Evolutionary conservation across 2,797 vertebrate genomes (phyloP).

Genomic region (Sebastolobus altivelis): DNA sequence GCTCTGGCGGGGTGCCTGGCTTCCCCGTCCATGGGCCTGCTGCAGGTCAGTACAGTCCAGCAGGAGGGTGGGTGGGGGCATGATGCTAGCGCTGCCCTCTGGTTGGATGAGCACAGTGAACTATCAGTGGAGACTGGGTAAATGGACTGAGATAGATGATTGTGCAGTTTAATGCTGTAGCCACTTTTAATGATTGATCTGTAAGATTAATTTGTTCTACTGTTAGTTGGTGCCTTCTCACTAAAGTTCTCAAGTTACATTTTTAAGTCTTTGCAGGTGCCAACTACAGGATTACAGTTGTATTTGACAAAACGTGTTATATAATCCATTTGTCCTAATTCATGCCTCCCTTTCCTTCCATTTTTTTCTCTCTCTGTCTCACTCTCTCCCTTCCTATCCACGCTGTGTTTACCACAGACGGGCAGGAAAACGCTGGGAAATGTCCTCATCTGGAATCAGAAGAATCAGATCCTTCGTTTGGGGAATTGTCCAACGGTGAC

Average conservation of each 20-base stretch:
- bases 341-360: conserved; percentile 28
- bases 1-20: conserved; percentile 83
- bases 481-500: conserved; percentile 93
- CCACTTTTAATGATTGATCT: conserved; percentile 21
- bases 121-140: conserved; percentile 54
- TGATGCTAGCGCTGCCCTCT: conserved; percentile 51
- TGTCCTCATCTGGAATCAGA: conserved; percentile 98
- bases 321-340: conserved; percentile 53
- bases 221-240: conserved; percentile 26
- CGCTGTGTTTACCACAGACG: conserved; percentile 85
- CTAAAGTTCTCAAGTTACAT: background rate
- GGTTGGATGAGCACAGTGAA: conserved; percentile 58
- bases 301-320: conserved; percentile 4
- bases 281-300: conserved; percentile 43
- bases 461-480: conserved; percentile 94
- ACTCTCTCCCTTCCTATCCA: conserved; percentile 24
- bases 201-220: conserved; percentile 8
- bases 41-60: conserved; percentile 87
- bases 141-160: conserved; percentile 52
- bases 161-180: conserved; percentile 42
- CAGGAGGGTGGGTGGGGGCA: conserved; percentile 71
- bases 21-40: conserved; percentile 84
- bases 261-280: conserved; percentile 50
- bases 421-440: conserved; percentile 89
- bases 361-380: conserved; percentile 29